Evolutionary conservation across 2,113 vertebrate genomes (phyloP).

Genomic region (Falcunculus frontatus): DNA sequence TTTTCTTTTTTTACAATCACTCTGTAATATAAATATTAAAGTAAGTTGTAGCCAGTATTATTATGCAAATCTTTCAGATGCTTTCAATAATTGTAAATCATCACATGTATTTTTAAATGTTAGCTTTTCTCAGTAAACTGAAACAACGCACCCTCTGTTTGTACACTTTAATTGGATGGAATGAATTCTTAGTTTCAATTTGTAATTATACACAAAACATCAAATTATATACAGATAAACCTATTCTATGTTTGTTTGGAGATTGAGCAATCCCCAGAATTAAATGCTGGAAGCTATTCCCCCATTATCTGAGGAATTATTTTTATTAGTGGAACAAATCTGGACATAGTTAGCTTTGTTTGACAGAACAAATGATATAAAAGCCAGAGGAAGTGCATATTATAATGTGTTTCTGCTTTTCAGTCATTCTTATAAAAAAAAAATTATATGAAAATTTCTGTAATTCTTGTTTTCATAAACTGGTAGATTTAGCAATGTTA

Average conservation of each 20-base stretch:
- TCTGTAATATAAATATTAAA: neutral
- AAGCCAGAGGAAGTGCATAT: neutral
- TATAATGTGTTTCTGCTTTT: neutral
- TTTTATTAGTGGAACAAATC: conserved; percentile 46
- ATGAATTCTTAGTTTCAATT: neutral
- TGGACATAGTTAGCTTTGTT: neutral
- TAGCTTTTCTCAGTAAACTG: neutral
- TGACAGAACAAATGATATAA: neutral
- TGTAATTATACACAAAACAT: neutral
- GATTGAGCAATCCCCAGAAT: neutral
- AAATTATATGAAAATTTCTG: neutral
- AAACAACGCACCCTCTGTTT: neutral
- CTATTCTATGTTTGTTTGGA: neutral
- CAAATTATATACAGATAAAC: neutral
- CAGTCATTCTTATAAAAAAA: neutral
- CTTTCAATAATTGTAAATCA: neutral
- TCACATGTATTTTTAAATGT: neutral
- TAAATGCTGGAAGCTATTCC: neutral
- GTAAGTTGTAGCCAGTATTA: neutral
- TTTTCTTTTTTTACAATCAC: neutral
- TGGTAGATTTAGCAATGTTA: neutral
- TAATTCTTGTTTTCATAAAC: neutral
- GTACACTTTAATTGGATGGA: neutral
- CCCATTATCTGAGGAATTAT: neutral
- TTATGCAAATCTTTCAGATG: neutral